Evolutionary conservation across 2,797 vertebrate species (phyloP), one percentile per base, ranked within the genome.

Genomic region (Galagoides demidoff): DNA sequence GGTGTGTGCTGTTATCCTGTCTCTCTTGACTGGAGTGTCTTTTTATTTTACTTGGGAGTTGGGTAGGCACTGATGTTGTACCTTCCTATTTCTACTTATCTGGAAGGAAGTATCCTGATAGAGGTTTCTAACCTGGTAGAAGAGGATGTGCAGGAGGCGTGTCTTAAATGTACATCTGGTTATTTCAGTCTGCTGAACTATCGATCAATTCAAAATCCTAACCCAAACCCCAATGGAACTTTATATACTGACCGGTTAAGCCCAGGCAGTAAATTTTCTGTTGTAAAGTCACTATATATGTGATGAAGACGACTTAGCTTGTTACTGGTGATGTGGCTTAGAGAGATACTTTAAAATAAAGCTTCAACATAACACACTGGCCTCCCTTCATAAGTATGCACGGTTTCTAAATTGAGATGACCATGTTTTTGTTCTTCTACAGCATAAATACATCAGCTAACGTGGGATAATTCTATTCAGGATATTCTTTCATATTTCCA

Each of bases 1-100:
- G 96, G 90, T 97, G 97, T 49, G 97, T 96, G 90, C 74, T 94
- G 39, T 96, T 87, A 61, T 89, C 78, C 5, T 25, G 52, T 78
- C 78, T 76, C 66, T 94, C 85, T 68, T 74, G 79, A 82, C 59
- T 95, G 0, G 25, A 94, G 57, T 81, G 91, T 92, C 89, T 79
- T 76, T 93, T 85, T 64, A 94, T 92, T 73, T 81, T 55, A 68
- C 11, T 64, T 81, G 74, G 88, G 79, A 70, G 39, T 17, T 37
- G 16, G 16, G 39, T 11, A 85, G 83, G 52, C n/a, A 57, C 12
- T 55, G 37, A 94, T 78, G 59, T 63, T 49, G 52, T 25, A n/a
- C 55, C 66, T 19, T 68, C 19, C 27, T 71, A 12, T 82, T 88
- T 95, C 87, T 87, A 43, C 78, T 92, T 92, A 74, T 37, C 10